Base-by-base conservation (phyloP, 2,888 invertebrate species). In the Drosophila affinis region DNA sequence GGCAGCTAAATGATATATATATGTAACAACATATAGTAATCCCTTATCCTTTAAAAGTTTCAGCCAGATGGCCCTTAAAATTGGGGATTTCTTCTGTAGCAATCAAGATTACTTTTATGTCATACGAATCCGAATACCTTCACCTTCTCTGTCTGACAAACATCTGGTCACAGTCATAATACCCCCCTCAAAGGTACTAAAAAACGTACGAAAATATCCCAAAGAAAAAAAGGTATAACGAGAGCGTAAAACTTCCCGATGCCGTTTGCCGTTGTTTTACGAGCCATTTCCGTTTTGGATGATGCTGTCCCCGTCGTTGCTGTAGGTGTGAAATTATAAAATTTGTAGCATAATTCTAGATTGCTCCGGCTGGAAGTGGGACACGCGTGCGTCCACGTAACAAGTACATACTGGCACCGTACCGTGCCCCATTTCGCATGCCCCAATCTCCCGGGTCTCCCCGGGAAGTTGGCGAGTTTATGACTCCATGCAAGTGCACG, bases 241-340 rank as follows among this genome's bases (percentile, higher is more conserved):
- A 46, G 53, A 61, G 83, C 63, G 59, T 73, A 69, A 79, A 76
- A 77, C 60, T 79, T 81, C 73, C 65, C 70, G 44, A 67, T 75
- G 65, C 53, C 73, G 63, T 81, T 77, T 75, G 67, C 55, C 69
- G 67, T 77, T 79, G 74, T 60, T 76, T 79, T 83, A 79, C 76
- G 75, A 82, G 70, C 71, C 76, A 76, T 76, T 86, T 81, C 79
- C 87, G 76, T 65, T 78, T 55, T 24, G 54, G 71, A 68, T 72
- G 64, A 64, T 56, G 57, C 64, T 34, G 69, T 51, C 56, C 57
- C 68, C 44, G 39, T n/a, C 62, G 32, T 12, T 24, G 4, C 49
- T 74, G 51, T 70, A 69, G 74, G 72, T 87, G 70, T 32, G 62
- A 87, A 84, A 75, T 86, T 83, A 81, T 74, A 73, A 78, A 87